phyloP scores from a whole-genome alignment of 2,113 vertebrate species.

The Syngnathus floridae region DNA sequence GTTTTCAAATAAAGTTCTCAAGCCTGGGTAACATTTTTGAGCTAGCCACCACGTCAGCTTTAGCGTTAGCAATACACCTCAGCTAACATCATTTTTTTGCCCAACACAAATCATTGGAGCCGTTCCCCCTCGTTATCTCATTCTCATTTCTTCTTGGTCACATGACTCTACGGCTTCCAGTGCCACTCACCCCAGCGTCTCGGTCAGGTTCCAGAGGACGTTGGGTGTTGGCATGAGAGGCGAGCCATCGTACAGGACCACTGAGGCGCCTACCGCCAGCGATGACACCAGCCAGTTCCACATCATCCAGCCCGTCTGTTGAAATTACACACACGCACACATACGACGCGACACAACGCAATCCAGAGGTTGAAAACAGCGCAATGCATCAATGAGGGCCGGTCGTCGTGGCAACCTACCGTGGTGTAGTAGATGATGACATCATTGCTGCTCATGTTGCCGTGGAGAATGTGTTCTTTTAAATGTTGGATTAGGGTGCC shows the following conservation, averaged over 20 bases:
- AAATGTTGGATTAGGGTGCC: slow-evolving; percentile 92
- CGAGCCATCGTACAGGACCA: slow-evolving; percentile 93
- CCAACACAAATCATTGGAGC: not conserved
- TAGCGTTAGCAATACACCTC: not conserved
- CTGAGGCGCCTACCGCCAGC: slow-evolving; percentile 83
- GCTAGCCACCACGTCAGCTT: not conserved
- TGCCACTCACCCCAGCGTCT: slow-evolving; percentile 83
- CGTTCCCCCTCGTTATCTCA: no score
- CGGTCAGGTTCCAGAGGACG: slow-evolving; percentile 91
- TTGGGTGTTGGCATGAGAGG: slow-evolving; percentile 84
- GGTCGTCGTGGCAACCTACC: slow-evolving; percentile 60
- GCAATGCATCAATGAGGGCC: not conserved
- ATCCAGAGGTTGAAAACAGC: not conserved
- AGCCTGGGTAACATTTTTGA: not conserved
- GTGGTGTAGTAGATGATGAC: slow-evolving; percentile 93
- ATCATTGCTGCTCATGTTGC: slow-evolving; percentile 82
- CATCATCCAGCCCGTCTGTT: slow-evolving; percentile 97
- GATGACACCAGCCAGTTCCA: slow-evolving; percentile 95
- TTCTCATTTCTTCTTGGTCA: no score
- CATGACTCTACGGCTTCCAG: no score
- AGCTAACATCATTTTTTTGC: not conserved
- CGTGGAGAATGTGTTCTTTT: slow-evolving; percentile 90
- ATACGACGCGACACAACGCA: slow-evolving; percentile 13
- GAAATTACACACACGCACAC: not conserved
- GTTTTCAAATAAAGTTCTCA: no score